Base-by-base conservation (phyloP, 2,797 vertebrate genomes). In the Leptoclinus maculatus region DNA sequence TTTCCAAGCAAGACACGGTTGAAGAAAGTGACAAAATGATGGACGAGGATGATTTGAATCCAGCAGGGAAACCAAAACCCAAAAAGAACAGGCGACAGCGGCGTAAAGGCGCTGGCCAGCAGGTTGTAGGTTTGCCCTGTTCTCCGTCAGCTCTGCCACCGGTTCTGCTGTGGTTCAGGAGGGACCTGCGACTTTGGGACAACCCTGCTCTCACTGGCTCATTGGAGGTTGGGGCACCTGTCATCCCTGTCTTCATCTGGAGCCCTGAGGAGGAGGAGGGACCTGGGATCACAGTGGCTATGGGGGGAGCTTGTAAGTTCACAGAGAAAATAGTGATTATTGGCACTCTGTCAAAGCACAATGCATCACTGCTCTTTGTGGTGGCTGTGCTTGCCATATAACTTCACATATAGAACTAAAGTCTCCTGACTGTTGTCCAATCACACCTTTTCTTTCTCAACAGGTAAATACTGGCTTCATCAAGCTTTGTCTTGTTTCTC, bases 391-490 rank as follows among this genome's bases (percentile, higher is more conserved):
- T 66, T 27, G 19, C 1, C 5, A 10, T 65, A 12, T 29, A 63
- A 2, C 14, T 2, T 38, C 62, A 19, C 0, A 54, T 25, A 17
- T 1, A 7, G 2, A 66, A 19, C 4, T 63, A 14, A 38, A 84
- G 27, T 69, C 14, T 60, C 12, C 12, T 23, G 7, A 21, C 13
- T 62, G 23, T 64, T 71, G 16, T 41, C 1, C 43, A 14, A 67
- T 58, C 7, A 25, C 23, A 21, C 59, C 10, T n/a, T 47, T 60
- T 25, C 25, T 62, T 32, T 53, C 45, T 53, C n/a, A 16, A 41
- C 83, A 94, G 93, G 92, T 84, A 93, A 93, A 90, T 95, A 93
- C 76, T 95, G 94, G 94, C 93, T 95, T 51, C 94, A 95, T 79
- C 95, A 95, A 74, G 92, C 93, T 3, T 83, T 95, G 69, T 79